Base-by-base conservation (phyloP, 2,888 invertebrate genomes). In the Elgonia sp. region DNA sequence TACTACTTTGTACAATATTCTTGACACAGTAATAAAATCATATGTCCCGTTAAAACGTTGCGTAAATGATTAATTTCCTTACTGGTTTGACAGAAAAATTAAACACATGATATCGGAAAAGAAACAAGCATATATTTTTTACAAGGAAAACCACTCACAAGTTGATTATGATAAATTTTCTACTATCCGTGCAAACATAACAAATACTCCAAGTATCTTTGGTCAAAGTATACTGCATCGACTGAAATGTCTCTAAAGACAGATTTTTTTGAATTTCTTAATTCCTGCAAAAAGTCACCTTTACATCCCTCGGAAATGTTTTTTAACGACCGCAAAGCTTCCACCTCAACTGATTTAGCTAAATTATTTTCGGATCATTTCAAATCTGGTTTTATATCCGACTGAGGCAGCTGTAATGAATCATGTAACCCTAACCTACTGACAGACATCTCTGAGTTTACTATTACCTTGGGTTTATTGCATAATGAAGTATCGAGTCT, bases 11-110 rank as follows among this genome's bases (percentile, higher is more conserved):
- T 29, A 62, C 37, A 9, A 2, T 5, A 62, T 62, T 29, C 5
- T 62, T 2, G 12, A 29, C 8, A 8, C 4, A 29, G 16, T 14
- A 29, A 62, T 62, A 14, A 12, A 62, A 12, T 10, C 37, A 4
- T 62, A 37, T 53, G 60, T 73, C n/a, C 77, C 65, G 0, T 1
- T 77, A 10, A 77, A 77, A 63, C 2, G 8, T 18, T n/a, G 3
- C 9, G 29, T 29, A 21, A 29, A 8, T 12, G 46, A 46, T 29
- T n/a, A 14, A 4, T 82, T 62, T 40, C 72, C 72, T n/a, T 1
- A 14, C 4, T 82, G 81, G 81, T 82, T 40, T 63, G 50, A 39
- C n/a, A n/a, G 8, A 16, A 63, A 72, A 37, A 9, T 82, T 14
- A 60, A 53, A 29, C 21, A 60, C 6, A n/a, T 72, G 37, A 73